Evolutionary conservation across 2,797 vertebrate species (phyloP).

Genomic region (Arnoldichthys spilopterus): DNA sequence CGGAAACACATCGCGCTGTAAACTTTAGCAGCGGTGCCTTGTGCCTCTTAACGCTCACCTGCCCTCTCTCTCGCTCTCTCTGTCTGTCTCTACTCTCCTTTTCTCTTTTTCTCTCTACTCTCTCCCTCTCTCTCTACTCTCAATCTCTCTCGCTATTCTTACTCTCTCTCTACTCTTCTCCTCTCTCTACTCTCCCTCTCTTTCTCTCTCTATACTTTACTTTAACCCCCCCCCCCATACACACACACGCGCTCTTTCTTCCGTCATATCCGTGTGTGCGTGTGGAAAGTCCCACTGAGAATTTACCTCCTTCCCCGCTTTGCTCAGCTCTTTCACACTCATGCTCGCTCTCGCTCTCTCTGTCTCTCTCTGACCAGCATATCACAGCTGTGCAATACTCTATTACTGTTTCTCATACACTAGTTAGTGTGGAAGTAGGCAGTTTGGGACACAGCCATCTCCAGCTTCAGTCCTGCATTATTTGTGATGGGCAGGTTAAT

Average conservation of each 20-base stretch:
- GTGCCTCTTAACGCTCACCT: too few species aligned
- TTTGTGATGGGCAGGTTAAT: too few species aligned
- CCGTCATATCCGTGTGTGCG: conserved; percentile 10
- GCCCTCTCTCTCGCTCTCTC: not conserved
- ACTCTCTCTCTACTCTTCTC: not conserved
- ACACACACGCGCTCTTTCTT: not conserved
- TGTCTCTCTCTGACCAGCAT: too few species aligned
- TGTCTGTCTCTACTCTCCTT: not conserved
- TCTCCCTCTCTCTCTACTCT: not conserved
- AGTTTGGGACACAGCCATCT: too few species aligned
- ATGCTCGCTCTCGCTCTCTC: too few species aligned
- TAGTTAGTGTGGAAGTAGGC: too few species aligned
- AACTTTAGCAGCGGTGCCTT: too few species aligned
- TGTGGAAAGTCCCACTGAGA: conserved; percentile 51
- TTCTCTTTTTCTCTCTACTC: not conserved
- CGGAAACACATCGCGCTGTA: not conserved
- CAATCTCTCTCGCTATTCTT: not conserved
- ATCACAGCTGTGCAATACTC: too few species aligned
- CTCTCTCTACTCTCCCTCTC: not conserved
- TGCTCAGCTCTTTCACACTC: not conserved
- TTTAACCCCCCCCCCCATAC: too few species aligned
- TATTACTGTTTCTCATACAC: too few species aligned
- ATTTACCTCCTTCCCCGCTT: conserved; percentile 5
- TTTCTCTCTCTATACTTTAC: not conserved
- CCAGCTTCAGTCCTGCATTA: too few species aligned